Base-by-base conservation (phyloP, 2,113 vertebrate genomes). In the Percopsis transmontana region DNA sequence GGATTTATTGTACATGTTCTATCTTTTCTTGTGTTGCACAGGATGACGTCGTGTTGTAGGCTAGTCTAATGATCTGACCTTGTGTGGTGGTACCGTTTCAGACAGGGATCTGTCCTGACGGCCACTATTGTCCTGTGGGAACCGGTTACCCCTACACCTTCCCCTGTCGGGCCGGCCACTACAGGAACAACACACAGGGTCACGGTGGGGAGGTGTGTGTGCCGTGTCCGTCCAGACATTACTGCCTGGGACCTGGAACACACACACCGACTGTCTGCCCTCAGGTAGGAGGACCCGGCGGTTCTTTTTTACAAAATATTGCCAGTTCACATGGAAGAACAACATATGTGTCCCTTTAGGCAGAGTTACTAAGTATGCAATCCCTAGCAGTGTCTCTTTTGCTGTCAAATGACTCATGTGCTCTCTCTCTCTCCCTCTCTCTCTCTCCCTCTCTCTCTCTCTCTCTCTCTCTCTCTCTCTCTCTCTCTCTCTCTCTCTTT, bases 51-150 rank as follows among this genome's bases (percentile, higher is more conserved):
- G 38, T 12, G 27, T 19, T 7, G 7, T 27, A 19, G 58, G 1
- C 7, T 44, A 24, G 16, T 40, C 5, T 56, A 11, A 59, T 40
- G 24, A 27, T 54, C 12, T 50, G 39, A 45, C 5, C 40, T 38
- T 2, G 24, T 14, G 74, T 13, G 81, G 39, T 41, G 86, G 27
- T 72, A 0, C 41, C 51, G 14, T 85, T 85, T 76, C 85, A 97
- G 95, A 95, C 90, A 12, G 95, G 92, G 2, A 54, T 80, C 27
- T 97, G 95, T 74, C 94, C 94, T n/a, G 76, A 90, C 5, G 95
- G 95, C 1, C 93, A 94, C 51, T 86, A 66, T 42, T 96, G 95
- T 68, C 94, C 95, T 8, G 14, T 1, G 0, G 94, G 95, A 12
- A 97, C 95, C 2, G 95, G 94, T 12, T 77, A 89, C 68, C 93